Base-by-base conservation (phyloP, 2,888 invertebrate species). In the Polymixis flavicincta region DNA sequence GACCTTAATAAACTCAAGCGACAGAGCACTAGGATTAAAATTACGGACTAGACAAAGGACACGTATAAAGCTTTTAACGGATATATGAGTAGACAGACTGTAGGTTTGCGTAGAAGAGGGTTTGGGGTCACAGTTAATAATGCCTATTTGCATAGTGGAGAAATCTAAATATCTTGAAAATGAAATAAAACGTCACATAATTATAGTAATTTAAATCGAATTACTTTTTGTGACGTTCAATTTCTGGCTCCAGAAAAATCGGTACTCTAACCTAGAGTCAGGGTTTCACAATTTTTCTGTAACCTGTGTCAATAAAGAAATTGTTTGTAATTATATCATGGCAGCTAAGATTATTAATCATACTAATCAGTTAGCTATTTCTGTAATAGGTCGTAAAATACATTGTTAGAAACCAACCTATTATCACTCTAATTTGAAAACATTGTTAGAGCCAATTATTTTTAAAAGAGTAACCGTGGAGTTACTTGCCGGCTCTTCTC, bases 21-120 rank as follows among this genome's bases (percentile, higher is more conserved):
- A 60, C 48, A 25, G 42, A 60, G 74, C 11, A 42, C 66, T 80
- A 74, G 80, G 66, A 74, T 78, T 78, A 78, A 78, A 78, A 80
- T 78, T 80, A 80, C 45, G 42, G 65, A 37, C 60, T 55, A 55
- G 60, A 74, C 78, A 78, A 78, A 78, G 80, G 78, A 61, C 42
- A 52, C 17, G 13, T 25, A 17, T 65, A 32, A 19, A 59, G 52
- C 48, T 28, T 73, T 48, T 54, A 59, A 73, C 28, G 3, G n/a
- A 25, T 78, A 11, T 64, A 28, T 65, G 32, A 57, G 45, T 32
- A 50, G 80, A 72, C 42, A 60, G 32, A 74, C 65, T 64, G 74
- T n/a, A n/a, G 52, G 54, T 57, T 74, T 78, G 50, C 54, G 14
- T 25, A 19, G 54, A 74, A 25, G 28, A 65, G 65, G 65, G 54